These are phyloP conservation scores for Phrynosoma blainvillii DNA, from an alignment of 2,113 vertebrate genomes.

Conservation along the genomic window DNA sequence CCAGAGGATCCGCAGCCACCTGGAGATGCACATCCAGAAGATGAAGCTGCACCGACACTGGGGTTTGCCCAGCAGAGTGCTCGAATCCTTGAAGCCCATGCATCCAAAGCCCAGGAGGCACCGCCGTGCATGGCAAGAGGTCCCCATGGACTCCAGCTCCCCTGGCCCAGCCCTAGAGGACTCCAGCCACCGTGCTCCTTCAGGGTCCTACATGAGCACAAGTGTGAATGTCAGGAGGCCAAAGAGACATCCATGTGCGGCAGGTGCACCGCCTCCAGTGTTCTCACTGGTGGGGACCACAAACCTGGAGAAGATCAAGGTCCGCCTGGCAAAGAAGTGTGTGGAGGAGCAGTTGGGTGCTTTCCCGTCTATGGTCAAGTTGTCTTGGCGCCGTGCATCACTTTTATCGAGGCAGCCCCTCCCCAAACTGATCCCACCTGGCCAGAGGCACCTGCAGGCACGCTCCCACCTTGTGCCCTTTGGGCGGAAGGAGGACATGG, in stretches of 20 bases:
- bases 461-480: neutral
- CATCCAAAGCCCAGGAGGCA: neutral
- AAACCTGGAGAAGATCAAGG: neutral
- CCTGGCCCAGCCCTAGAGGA: too few species aligned
- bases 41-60: neutral
- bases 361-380: neutral
- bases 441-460: neutral
- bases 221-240: too few species aligned
- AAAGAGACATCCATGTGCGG: too few species aligned
- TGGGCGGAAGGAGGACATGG: too few species aligned
- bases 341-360: neutral
- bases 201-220: neutral
- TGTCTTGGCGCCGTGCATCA: neutral
- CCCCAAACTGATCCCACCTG: neutral
- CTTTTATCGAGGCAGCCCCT: neutral
- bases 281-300: neutral
- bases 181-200: neutral
- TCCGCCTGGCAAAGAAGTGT: neutral
- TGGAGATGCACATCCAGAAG: constrained; percentile 7
- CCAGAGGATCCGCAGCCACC: neutral
- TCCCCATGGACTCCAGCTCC: neutral
- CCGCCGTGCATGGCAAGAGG: fast-evolving
- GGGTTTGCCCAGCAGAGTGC: neutral
- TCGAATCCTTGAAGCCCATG: neutral
- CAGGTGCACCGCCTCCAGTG: fast-evolving